Percentiles rank a stretch among this genome's conserved stretches.
Conservation (phyloP, 2,797 vertebrate genomes). For the Tapirus indicus region DNA sequence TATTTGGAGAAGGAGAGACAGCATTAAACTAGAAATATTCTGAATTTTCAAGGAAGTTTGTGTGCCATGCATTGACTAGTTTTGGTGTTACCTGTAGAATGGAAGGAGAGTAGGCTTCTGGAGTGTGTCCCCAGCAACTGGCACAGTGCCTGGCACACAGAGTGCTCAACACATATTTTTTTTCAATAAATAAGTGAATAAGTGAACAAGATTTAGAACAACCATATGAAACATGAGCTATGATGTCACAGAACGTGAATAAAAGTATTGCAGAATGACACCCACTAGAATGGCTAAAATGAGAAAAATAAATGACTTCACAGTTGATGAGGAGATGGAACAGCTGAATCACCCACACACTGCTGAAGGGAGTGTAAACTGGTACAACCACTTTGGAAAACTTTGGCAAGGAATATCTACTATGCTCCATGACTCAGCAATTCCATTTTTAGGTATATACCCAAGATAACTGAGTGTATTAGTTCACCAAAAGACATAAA, state of each 20-base stretch:
- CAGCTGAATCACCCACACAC: neutral
- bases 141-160: neutral
- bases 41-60: slow-evolving; percentile 33
- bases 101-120: neutral
- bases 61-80: neutral
- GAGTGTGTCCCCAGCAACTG: neutral
- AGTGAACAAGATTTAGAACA: slow-evolving; percentile 25
- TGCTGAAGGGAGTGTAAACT: neutral
- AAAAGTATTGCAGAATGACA: neutral
- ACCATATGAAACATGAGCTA: neutral
- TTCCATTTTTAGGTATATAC: neutral
- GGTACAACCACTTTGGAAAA: neutral
- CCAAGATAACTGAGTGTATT: neutral
- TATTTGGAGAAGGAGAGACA: neutral
- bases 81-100: neutral
- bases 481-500: neutral
- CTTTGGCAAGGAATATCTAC: neutral
- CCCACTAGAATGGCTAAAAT: neutral
- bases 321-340: neutral
- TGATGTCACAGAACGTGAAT: slow-evolving; percentile 21
- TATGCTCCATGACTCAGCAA: neutral
- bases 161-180: neutral
- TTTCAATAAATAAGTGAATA: neutral
- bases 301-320: slow-evolving; percentile 16
- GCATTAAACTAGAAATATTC: neutral